Conservation (phyloP, 2,888 invertebrate genomes). For the Chymomyza caudatula region DNA sequence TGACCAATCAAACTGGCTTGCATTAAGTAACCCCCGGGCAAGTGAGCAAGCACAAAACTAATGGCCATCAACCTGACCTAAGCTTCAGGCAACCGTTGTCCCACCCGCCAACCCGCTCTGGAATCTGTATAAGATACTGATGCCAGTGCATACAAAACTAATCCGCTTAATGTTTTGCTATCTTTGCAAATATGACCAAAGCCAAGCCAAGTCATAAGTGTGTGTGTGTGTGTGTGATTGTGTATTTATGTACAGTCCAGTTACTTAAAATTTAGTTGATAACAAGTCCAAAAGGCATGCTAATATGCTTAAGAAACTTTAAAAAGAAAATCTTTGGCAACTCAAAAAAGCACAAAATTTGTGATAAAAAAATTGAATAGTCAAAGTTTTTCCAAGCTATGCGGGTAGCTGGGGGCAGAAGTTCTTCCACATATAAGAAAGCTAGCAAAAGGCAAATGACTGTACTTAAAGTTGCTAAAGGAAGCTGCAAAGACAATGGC, state of each 20-base stretch:
- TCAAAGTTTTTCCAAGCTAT: conserved; percentile 12
- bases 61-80: conserved; percentile 28
- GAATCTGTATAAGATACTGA: conserved; percentile 7
- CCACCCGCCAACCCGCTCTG: not conserved
- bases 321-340: conserved; percentile 11
- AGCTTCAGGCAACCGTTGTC: not conserved
- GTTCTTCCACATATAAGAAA: not conserved
- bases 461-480: not conserved
- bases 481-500: not conserved
- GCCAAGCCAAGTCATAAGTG: not conserved
- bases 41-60: conserved; percentile 31
- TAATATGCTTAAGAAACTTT: conserved; percentile 18
- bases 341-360: not conserved
- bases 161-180: conserved; percentile 69
- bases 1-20: not conserved
- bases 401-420: not conserved
- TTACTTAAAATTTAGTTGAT: conserved; percentile 33
- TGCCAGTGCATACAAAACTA: conserved; percentile 46
- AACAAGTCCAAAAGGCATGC: conserved; percentile 25
- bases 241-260: conserved; percentile 16
- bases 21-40: not conserved
- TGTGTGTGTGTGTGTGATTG: conserved; percentile 8
- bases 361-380: not conserved
- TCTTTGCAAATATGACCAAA: conserved; percentile 52
- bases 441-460: conserved; percentile 19